Evolutionary conservation across 2,113 vertebrate genomes (phyloP), one percentile per base, ranked within the genome.

Genomic region (Leptobrachium ailaonicum): DNA sequence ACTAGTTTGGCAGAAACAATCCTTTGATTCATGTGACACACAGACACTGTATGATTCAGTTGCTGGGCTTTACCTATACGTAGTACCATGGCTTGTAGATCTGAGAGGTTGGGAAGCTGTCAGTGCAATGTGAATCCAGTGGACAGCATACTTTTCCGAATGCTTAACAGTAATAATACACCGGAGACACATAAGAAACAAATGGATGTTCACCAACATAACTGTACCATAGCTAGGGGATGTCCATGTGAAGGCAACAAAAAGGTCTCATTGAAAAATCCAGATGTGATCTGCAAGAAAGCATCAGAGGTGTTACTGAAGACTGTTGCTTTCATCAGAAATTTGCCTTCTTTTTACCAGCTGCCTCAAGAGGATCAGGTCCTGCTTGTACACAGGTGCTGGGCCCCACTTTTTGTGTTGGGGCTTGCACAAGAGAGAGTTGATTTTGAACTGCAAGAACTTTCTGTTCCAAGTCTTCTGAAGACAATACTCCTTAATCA

Each of bases 221-320:
- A 0, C 67, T 76, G 53, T 10, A 1, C 0, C 8, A 77, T 60
- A 67, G 71, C 20, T 2, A 66, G 13, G 42, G 43, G 66, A 41
- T 90, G 88, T 6, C 72, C 83, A 41, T 84, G 83, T 10, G 50
- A n/a, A 2, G 41, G 13, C 1, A 80, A 72, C 41, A 80, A 82
- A 75, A 82, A 70, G 72, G 85, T 66, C 62, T 75, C 73, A 7
- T 84, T 89, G 53, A 82, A 78, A 85, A 83, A 41, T 0, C 84
- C 87, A 54, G 83, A 83, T 80, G 4, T 12, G 42, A 84, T 47
- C 0, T 77, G 85, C 56, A 83, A 62, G 72, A 87, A 71, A 80
- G 84, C 85, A 64, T 86, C 76, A n/a, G 83, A 86, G 71, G 86
- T 89, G 41, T 75, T 89, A 75, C 11, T 87, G 72, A 91, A 88